Evolutionary conservation across 2,888 invertebrate genomes (phyloP).

Genomic region (Dryocosmus kuriphilus): DNA sequence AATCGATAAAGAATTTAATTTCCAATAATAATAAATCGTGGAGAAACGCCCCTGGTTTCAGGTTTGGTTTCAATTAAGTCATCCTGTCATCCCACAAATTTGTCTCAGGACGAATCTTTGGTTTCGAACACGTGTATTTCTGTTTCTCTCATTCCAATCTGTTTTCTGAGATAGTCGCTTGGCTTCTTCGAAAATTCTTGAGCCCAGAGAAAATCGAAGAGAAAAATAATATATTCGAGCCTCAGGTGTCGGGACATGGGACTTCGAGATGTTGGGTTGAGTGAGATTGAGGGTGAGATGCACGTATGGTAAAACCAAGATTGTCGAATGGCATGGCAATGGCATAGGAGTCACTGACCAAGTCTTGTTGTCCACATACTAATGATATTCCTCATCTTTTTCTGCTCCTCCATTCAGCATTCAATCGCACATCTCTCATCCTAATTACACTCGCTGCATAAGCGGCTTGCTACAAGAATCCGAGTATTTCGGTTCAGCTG

Average conservation of each 20-base stretch:
- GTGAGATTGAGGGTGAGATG: no score
- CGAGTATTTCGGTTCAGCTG: not conserved
- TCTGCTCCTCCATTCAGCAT: slow-evolving; percentile 3
- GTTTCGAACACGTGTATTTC: slow-evolving; percentile 19
- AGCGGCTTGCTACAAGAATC: not conserved
- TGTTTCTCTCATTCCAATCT: slow-evolving; percentile 17
- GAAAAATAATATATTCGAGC: not conserved
- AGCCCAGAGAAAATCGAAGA: slow-evolving; percentile 4
- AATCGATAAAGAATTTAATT: not conserved
- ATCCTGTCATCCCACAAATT: not conserved
- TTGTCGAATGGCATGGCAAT: slow-evolving; percentile 5
- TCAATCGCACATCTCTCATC: slow-evolving; percentile 23
- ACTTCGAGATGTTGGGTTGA: not conserved
- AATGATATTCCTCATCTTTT: slow-evolving; percentile 9
- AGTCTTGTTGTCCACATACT: slow-evolving; percentile 23
- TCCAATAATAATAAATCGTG: not conserved
- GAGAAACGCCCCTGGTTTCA: not conserved
- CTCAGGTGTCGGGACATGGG: not conserved
- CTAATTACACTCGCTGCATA: slow-evolving; percentile 16
- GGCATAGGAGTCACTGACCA: not conserved
- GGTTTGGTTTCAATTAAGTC: not conserved
- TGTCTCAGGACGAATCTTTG: slow-evolving; percentile 2
- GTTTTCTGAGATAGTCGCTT: not conserved
- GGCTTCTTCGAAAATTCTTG: not conserved
- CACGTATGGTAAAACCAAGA: slow-evolving; percentile 27